Base-by-base conservation (phyloP, 1,140 invertebrate species). In the Caerostris extrusa region DNA sequence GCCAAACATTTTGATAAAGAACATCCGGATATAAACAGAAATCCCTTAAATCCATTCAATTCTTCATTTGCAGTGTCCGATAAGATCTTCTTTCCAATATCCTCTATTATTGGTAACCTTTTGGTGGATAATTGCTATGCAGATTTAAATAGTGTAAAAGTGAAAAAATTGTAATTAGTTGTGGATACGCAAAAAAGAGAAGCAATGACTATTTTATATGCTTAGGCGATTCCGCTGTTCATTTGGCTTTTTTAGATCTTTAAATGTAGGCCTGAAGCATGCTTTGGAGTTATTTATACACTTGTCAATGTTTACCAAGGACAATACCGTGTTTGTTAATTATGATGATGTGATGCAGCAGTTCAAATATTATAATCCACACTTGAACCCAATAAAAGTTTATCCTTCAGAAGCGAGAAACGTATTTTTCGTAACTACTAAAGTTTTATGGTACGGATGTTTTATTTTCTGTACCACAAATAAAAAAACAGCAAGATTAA, bases 1-100 rank as follows among this genome's bases (percentile, higher is more conserved):
- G 88, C 67, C 12, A 1, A 53, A 12, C 4, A 19, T 57, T 90
- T 90, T 71, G 67, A 90, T 58, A 90, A 6, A 71, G 88, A 90
- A 3, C 55, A 57, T 56, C 88, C 88, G 7, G 61, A 90, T 50
- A 90, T 90, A 69, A 90, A 90, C 17, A 8, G 55, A 56, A 61
- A 90, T 12, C 88, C 88, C 71, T 19, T 90, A 56, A 90, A 77
- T 90, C 88, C 88, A n/a, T 90, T 90, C 56, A 90, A 71, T 50
- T 19, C 14, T 8, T 14, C 14, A 34, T 19, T 8, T n/a, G 17
- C 67, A 90, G 67, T 90, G 12, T 53, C 88, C 8, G 88, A 90
- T 71, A 71, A 12, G 5, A 90, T 90, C 12, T 90, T 90, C 50
- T 90, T 71, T 56, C 88, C 88, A 1, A 71, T 90, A 90, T n/a